These are phyloP conservation scores for Caenorhabditis uteleia DNA, from an alignment of 2,888 invertebrate species.

Conservation along the genomic window DNA sequence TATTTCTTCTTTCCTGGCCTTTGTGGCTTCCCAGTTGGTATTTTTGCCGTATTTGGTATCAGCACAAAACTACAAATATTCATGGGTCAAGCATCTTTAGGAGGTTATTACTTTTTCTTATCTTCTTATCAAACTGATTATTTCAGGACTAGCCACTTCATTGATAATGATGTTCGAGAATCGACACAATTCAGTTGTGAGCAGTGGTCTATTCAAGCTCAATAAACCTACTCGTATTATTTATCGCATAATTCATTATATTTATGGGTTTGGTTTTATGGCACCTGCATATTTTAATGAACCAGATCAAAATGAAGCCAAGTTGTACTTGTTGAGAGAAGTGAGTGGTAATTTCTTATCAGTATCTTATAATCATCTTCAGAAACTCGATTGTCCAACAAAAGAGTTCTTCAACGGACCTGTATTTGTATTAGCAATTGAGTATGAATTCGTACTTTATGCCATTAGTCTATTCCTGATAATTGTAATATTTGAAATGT, in stretches of 20 bases:
- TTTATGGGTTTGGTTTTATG: slow-evolving; percentile 9
- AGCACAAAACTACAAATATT: slow-evolving; percentile 6
- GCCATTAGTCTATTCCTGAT: not conserved
- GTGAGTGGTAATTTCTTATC: not conserved
- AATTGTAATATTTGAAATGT: not conserved
- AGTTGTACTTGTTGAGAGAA: slow-evolving; percentile 1
- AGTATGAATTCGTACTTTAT: not conserved
- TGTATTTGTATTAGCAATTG: slow-evolving; percentile 6
- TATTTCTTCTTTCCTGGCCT: slow-evolving; percentile 3
- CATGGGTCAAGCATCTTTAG: slow-evolving; percentile 8
- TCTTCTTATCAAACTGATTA: not conserved
- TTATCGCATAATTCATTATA: slow-evolving; percentile 7
- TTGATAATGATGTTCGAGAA: slow-evolving; percentile 19
- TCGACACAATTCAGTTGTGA: slow-evolving; percentile 12
- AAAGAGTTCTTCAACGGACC: slow-evolving; percentile 10
- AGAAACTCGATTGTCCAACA: slow-evolving; percentile 17
- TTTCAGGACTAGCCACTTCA: slow-evolving; percentile 7
- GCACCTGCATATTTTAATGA: slow-evolving; percentile 10
- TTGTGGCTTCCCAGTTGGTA: slow-evolving; percentile 3
- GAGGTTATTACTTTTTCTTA: not conserved
- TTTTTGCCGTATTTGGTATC: not conserved
- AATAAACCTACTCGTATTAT: slow-evolving; percentile 2
- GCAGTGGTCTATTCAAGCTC: not conserved
- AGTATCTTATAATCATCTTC: not conserved
- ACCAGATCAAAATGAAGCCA: slow-evolving; percentile 13